Base-by-base conservation (phyloP, 2,113 vertebrate species). In the Mastomys natalensis region DNA sequence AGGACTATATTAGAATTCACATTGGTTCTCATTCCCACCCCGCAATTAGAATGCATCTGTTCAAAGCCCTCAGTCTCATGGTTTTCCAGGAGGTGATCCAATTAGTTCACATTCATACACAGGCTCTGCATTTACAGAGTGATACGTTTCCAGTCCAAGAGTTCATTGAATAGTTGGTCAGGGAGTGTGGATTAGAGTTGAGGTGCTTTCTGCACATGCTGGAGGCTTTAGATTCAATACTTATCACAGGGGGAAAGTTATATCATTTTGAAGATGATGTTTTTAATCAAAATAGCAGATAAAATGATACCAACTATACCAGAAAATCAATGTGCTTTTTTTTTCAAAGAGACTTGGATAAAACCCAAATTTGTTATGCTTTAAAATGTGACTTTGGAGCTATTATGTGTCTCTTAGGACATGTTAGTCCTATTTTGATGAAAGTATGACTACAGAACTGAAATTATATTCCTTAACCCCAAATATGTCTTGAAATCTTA, bases 251-350 rank as follows among this genome's bases (percentile, higher is more conserved):
- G 53, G n/a, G 12, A 53, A 31, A 74, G 9, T 76, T 60, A 24
- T 31, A 58, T 45, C 29, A 76, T 29, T 51, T 68, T 87, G 48
- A 84, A 94, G 55, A 73, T 3, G 73, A 93, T 9, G n/a, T 26
- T 66, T 95, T 94, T 93, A 48, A 85, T 77, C 64, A 85, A 72
- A 68, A 93, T 60, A 84, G 51, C 40, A 74, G 70, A 55, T 48
- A 29, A 43, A 68, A 58, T 31, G 29, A 29, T 77, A 40, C 58
- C 51, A 70, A 16, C 64, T 15, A 21, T 73, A 66, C 19, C 62
- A 55, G 77, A 17, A 64, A 21, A 43, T 70, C 87, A 74, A 70
- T 85, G 74, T 74, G 17, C 6, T 91, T 86, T 45, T 86, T 43
- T n/a, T 94, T 89, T 91, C 70, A 48, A 48, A 82, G 95, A 87